A percentile compares a stretch with the other conserved stretches of the same genome.
These are phyloP conservation scores for Hystrix brachyura DNA, from an alignment of 2,113 vertebrate species.

Conservation along the genomic window DNA sequence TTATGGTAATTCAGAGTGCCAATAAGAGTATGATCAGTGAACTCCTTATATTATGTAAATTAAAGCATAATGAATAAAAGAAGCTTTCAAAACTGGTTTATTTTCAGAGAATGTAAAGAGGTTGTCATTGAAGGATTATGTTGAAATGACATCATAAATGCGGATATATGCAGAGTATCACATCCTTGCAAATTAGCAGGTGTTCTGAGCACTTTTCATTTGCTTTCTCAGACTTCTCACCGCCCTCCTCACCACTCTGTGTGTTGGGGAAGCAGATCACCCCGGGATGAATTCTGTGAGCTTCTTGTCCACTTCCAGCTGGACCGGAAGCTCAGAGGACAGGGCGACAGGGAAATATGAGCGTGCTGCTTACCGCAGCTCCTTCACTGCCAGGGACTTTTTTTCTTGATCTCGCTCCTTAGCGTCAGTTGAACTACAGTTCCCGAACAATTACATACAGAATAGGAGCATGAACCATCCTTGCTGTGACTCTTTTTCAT, in stretches of 20 bases:
- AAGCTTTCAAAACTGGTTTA: conserved; percentile 23
- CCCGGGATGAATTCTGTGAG: background rate
- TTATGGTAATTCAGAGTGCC: background rate
- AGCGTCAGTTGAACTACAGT: background rate
- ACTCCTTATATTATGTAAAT: conserved; percentile 60
- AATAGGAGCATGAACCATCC: background rate
- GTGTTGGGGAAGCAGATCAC: background rate
- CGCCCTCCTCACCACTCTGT: background rate
- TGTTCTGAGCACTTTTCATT: background rate
- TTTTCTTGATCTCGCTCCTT: background rate
- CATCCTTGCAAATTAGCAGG: background rate
- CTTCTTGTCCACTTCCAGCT: background rate
- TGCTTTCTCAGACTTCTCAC: background rate
- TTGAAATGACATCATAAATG: background rate
- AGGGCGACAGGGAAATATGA: background rate
- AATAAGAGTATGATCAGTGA: conserved; percentile 11
- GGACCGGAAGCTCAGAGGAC: background rate
- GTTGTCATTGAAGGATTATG: background rate
- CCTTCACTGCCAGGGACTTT: background rate
- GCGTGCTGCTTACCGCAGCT: background rate
- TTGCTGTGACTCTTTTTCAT: background rate
- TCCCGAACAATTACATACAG: background rate
- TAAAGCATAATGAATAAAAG: conserved; percentile 32
- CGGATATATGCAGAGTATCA: background rate
- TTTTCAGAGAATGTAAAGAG: conserved; percentile 13